Evolutionary conservation across 2,113 vertebrate species (phyloP).

Genomic region (Corythaeola cristata): DNA sequence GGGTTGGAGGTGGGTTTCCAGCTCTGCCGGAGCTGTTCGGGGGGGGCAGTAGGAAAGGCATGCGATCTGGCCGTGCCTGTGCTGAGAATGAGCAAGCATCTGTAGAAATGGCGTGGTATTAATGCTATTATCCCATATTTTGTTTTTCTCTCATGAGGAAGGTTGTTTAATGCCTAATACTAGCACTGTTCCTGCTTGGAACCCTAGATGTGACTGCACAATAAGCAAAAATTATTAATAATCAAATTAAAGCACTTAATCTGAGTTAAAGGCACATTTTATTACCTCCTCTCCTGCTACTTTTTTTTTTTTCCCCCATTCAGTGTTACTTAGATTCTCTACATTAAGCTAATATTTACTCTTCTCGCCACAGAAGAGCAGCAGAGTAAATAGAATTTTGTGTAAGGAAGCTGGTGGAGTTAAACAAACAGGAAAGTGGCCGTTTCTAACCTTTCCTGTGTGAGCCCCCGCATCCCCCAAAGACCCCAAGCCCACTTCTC

Average conservation of each 20-base stretch:
- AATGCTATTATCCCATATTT: background rate
- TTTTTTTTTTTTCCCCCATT: background rate
- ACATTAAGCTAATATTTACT: slow-evolving; percentile 68
- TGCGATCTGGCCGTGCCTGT: background rate
- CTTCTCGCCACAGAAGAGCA: slow-evolving; percentile 53
- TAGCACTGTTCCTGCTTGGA: background rate
- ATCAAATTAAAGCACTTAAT: background rate
- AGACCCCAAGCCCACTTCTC: background rate
- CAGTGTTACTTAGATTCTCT: slow-evolving; percentile 47
- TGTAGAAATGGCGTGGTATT: background rate
- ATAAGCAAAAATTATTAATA: background rate
- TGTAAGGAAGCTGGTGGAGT: slow-evolving; percentile 42
- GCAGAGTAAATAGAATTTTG: slow-evolving; percentile 59
- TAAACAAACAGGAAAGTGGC: slow-evolving; percentile 54
- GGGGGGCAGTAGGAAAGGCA: background rate
- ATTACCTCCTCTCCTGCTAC: background rate
- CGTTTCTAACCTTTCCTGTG: slow-evolving; percentile 19
- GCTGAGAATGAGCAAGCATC: background rate
- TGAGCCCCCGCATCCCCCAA: background rate
- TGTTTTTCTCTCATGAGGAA: background rate
- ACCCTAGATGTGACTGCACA: background rate
- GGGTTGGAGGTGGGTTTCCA: background rate
- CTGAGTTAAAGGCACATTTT: slow-evolving; percentile 3
- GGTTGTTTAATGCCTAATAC: background rate
- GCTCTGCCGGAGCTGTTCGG: background rate